Conservation (phyloP, 2,888 invertebrate genomes). For the Papilio elwesi region DNA sequence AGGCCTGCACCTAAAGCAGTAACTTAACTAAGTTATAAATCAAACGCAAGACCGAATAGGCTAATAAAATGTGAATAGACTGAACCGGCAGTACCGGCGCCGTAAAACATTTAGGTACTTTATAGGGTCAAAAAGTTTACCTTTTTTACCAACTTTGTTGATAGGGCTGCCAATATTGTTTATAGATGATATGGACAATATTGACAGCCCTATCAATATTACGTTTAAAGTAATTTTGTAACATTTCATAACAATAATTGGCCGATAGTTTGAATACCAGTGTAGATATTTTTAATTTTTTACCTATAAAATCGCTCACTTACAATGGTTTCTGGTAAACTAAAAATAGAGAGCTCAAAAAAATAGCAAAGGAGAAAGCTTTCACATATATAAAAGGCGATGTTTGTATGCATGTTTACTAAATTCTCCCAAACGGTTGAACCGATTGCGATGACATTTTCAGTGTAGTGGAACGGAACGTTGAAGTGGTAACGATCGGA, state of each 20-base stretch:
- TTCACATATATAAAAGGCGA: too few species aligned
- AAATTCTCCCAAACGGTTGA: too few species aligned
- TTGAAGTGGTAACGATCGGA: too few species aligned
- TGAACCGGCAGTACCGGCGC: constrained; percentile 36
- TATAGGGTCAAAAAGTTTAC: constrained; percentile 33
- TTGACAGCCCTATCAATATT: not conserved
- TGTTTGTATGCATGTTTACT: too few species aligned
- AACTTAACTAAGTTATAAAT: constrained; percentile 58
- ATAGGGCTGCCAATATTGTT: constrained; percentile 25
- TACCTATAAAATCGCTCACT: too few species aligned
- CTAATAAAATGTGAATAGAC: constrained; percentile 57
- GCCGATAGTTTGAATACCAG: not conserved
- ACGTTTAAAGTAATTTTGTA: not conserved
- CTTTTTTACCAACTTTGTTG: not conserved
- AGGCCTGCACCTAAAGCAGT: constrained; percentile 49
- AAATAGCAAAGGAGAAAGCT: too few species aligned
- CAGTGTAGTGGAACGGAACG: too few species aligned
- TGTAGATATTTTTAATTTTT: too few species aligned
- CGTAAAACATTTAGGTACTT: constrained; percentile 32
- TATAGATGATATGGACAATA: not conserved
- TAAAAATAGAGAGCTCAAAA: too few species aligned
- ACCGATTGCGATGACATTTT: too few species aligned
- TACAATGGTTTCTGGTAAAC: too few species aligned
- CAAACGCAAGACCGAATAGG: constrained; percentile 58
- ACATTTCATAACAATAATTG: not conserved